Conservation (phyloP, 2,888 invertebrate genomes). For the Diarsia dahlii region DNA sequence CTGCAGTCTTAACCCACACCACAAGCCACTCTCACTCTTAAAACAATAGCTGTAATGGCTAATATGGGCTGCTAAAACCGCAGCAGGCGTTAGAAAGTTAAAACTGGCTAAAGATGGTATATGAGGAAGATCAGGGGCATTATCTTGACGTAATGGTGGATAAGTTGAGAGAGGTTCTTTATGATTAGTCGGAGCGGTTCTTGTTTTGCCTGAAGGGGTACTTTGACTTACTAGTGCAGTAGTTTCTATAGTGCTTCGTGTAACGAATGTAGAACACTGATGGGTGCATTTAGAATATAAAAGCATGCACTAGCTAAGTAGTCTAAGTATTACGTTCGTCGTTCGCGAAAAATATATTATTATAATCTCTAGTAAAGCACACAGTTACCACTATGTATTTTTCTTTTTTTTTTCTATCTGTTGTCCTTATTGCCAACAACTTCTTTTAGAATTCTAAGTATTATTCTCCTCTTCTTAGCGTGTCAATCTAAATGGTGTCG, state of each 20-base stretch:
- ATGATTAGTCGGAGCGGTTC: constrained; percentile 20
- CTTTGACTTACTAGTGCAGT: constrained; percentile 11
- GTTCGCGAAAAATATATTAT: neutral
- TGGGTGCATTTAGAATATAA: neutral
- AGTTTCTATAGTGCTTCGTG: neutral
- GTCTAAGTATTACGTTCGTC: too few species aligned
- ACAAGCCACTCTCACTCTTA: constrained; percentile 55
- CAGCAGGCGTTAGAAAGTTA: constrained; percentile 66
- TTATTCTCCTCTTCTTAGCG: neutral
- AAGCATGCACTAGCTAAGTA: neutral
- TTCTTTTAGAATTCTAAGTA: neutral
- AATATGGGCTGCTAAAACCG: constrained; percentile 17
- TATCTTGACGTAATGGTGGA: constrained; percentile 54
- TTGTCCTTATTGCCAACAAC: neutral
- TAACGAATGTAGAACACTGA: neutral
- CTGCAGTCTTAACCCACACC: constrained; percentile 23
- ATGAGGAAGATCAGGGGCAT: constrained; percentile 58
- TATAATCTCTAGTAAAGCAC: neutral
- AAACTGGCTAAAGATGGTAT: constrained; percentile 52
- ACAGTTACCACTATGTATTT: neutral
- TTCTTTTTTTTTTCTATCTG: neutral
- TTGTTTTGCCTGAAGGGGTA: constrained; percentile 17
- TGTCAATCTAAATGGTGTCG: neutral
- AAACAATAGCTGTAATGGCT: constrained; percentile 18
- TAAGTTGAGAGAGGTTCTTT: constrained; percentile 21